Conservation (phyloP, 2,113 vertebrate species). For the Calidris pugnax region DNA sequence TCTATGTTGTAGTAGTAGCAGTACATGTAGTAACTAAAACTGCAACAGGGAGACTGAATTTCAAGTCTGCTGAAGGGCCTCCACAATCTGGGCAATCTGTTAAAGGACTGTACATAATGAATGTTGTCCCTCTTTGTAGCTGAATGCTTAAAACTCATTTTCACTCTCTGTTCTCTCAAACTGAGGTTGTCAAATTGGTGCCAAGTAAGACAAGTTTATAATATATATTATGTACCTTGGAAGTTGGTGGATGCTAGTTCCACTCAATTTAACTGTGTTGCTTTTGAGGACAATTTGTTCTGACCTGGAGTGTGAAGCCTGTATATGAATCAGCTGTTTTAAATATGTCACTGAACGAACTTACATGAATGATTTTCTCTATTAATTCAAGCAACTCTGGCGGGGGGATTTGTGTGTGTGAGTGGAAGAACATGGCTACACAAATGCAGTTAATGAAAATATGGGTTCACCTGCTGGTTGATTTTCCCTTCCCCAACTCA, state of each 20-base stretch:
- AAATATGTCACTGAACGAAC: conserved; percentile 28
- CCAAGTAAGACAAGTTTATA: conserved; percentile 62
- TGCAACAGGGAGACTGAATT: not conserved
- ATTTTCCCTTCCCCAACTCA: not conserved
- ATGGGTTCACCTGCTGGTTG: not conserved
- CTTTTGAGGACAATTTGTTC: conserved; percentile 60
- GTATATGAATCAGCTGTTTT: conserved; percentile 26
- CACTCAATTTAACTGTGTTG: conserved; percentile 69
- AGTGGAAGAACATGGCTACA: not conserved
- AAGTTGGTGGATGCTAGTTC: conserved; percentile 65
- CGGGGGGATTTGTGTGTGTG: too few relatives aligned
- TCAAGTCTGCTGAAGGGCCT: conserved; percentile 7
- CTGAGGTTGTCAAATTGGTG: conserved; percentile 57
- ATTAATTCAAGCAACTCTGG: not conserved
- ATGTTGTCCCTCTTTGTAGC: conserved; percentile 30
- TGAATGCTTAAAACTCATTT: conserved; percentile 60
- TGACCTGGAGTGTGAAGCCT: conserved; percentile 29
- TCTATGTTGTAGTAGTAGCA: not conserved
- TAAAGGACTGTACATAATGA: conserved; percentile 31
- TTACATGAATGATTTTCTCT: conserved; percentile 7
- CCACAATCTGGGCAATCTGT: conserved; percentile 55
- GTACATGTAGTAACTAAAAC: not conserved
- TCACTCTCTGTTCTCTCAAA: conserved; percentile 43
- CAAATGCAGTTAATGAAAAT: not conserved
- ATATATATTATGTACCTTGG: conserved; percentile 51